Conservation (phyloP, 2,888 invertebrate genomes). For the Tinea semifulvella region DNA sequence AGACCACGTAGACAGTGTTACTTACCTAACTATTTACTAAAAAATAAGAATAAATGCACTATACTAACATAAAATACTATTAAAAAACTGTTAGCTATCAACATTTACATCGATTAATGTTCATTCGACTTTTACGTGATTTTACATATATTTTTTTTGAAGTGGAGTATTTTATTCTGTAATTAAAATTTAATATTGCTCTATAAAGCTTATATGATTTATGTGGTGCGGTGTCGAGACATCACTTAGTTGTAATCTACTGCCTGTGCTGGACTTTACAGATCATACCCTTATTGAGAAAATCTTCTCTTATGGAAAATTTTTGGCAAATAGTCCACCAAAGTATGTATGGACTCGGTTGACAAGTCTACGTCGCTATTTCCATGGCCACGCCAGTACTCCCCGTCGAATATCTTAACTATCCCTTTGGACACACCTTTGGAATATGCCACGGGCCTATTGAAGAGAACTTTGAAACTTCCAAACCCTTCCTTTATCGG, state of each 20-base stretch:
- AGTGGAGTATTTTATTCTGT: too few relatives aligned
- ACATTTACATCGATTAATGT: too few relatives aligned
- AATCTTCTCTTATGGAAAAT: constrained; percentile 10
- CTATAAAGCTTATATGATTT: too few relatives aligned
- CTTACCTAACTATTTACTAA: too few relatives aligned
- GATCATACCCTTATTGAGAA: constrained; percentile 12
- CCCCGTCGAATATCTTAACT: constrained; percentile 23
- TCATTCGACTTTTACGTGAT: too few relatives aligned
- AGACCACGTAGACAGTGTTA: too few relatives aligned
- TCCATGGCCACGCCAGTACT: constrained; percentile 21
- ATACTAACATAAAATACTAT: too few relatives aligned
- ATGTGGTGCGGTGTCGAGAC: background rate
- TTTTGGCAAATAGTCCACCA: constrained; percentile 11
- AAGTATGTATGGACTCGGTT: constrained; percentile 1
- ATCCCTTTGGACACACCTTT: constrained; percentile 18
- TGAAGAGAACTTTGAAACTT: constrained; percentile 6
- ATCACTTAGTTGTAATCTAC: background rate
- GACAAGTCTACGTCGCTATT: constrained; percentile 12
- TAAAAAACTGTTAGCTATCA: too few relatives aligned
- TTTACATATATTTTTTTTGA: too few relatives aligned
- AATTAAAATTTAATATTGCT: too few relatives aligned
- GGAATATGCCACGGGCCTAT: constrained; percentile 10
- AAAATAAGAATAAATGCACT: too few relatives aligned
- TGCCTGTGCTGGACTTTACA: background rate
- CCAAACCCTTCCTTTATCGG: constrained; percentile 28